Evolutionary conservation across 2,113 vertebrate genomes (phyloP).

Genomic region (Microtus pennsylvanicus): DNA sequence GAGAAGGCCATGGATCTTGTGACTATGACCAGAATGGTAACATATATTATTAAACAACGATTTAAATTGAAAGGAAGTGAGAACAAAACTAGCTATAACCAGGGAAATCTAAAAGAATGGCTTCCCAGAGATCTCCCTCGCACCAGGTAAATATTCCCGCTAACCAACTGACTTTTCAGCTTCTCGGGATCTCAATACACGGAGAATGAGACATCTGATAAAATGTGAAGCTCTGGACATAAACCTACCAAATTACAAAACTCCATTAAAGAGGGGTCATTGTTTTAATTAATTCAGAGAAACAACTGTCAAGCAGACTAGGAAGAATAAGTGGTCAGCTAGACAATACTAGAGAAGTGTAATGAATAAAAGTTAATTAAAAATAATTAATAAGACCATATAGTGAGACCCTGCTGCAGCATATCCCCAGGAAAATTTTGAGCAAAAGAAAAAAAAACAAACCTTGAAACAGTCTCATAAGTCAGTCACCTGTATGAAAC

Average conservation of each 20-base stretch:
- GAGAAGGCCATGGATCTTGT: not conserved
- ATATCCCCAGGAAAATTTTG: not conserved
- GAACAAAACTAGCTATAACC: not conserved
- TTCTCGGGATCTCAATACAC: not conserved
- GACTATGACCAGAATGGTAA: not conserved
- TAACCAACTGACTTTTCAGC: not conserved
- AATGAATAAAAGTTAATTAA: not conserved
- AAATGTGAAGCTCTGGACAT: not conserved
- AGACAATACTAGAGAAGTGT: not conserved
- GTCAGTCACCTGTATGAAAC: not conserved
- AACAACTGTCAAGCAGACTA: not conserved
- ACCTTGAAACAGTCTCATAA: not conserved
- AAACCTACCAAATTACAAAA: not conserved
- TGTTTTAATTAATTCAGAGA: not conserved
- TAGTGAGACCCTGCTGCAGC: not conserved
- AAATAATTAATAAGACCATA: not conserved
- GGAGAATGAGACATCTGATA: not conserved
- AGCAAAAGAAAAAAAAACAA: not conserved
- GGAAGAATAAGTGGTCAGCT: not conserved
- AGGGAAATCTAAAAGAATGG: not conserved
- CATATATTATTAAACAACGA: not conserved
- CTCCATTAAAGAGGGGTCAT: not conserved
- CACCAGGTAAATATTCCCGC: not conserved
- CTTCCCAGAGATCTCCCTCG: not conserved
- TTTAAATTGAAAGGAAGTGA: not conserved